Evolutionary conservation across 2,888 invertebrate genomes (phyloP).

Genomic region (Linyphia triangularis): DNA sequence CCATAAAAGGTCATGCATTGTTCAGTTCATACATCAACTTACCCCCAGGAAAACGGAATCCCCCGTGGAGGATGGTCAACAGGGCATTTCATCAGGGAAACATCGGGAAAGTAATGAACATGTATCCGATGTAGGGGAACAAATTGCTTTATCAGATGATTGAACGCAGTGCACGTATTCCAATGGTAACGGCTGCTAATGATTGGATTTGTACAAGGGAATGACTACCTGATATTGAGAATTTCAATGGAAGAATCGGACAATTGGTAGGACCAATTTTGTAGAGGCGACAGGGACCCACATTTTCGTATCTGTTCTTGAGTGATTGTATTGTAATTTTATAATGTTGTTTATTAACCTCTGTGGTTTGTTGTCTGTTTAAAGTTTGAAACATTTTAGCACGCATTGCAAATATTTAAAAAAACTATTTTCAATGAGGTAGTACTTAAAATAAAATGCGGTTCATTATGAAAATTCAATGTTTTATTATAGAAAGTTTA

Average conservation of each 20-base stretch:
- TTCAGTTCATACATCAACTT: not conserved
- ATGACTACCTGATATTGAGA: not conserved
- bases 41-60: not conserved
- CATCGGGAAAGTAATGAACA: slow-evolving; percentile 37
- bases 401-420: too few species aligned
- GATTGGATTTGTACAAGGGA: slow-evolving; percentile 11
- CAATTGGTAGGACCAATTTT: not conserved
- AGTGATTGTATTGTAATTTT: too few species aligned
- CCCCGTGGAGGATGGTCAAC: not conserved
- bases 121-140: slow-evolving; percentile 14
- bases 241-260: not conserved
- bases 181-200: slow-evolving; percentile 41
- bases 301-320: too few species aligned
- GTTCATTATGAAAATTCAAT: too few species aligned
- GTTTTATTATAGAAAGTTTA: too few species aligned
- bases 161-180: slow-evolving; percentile 28
- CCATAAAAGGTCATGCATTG: slow-evolving; percentile 14
- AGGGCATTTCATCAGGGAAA: slow-evolving; percentile 45
- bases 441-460: too few species aligned
- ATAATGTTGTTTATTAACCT: too few species aligned
- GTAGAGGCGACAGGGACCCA: too few species aligned
- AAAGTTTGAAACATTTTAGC: too few species aligned
- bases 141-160: slow-evolving; percentile 47
- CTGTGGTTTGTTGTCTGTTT: too few species aligned
- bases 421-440: too few species aligned